Evolutionary conservation across 1,140 invertebrate genomes (phyloP), one percentile per base, ranked within the genome.

Genomic region (Euglossa dilemma): DNA sequence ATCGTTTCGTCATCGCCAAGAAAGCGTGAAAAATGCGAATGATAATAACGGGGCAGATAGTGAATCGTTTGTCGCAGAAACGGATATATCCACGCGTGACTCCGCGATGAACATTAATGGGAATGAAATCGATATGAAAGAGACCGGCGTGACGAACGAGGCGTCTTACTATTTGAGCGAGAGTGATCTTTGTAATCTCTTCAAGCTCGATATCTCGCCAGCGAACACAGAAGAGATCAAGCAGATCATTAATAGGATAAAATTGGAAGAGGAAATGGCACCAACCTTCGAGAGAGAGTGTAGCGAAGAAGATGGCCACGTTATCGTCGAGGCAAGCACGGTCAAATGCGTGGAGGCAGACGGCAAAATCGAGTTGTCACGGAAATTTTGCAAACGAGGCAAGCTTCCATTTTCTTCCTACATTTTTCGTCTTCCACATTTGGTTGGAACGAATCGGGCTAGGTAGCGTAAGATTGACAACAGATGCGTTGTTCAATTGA

Each of bases 201-300:
- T 90, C 76, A 88, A 90, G 80, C 73, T 85, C 1, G 77, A 91
- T 69, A 91, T 91, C 59, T 78, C 78, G 66, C 76, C 85, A 47
- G 78, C 84, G 43, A 74, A 83, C 71, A 69, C 75, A 52, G 61
- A 85, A 45, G 87, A 92, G 83, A 90, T 91, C 28, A 83, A 88
- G 77, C 73, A 77, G 23, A 83, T 83, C 75, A 90, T 91, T 83
- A 89, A 87, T 84, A 89, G 88, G 80, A 87, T 87, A 80, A 86
- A 86, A 85, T 88, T 89, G 85, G 84, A 91, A 76, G 89, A 91
- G 81, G 84, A 87, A 85, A 80, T 83, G 67, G 81, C 88, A 89
- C 74, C 87, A 75, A 83, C 85, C 23, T 54, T 83, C 83, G 84
- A 86, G 83, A 80, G 47, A 70, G 85, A 89, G 54, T 56, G 23